Evolutionary conservation across 2,113 vertebrate species (phyloP).

Genomic region (Ceuthmochares aereus): DNA sequence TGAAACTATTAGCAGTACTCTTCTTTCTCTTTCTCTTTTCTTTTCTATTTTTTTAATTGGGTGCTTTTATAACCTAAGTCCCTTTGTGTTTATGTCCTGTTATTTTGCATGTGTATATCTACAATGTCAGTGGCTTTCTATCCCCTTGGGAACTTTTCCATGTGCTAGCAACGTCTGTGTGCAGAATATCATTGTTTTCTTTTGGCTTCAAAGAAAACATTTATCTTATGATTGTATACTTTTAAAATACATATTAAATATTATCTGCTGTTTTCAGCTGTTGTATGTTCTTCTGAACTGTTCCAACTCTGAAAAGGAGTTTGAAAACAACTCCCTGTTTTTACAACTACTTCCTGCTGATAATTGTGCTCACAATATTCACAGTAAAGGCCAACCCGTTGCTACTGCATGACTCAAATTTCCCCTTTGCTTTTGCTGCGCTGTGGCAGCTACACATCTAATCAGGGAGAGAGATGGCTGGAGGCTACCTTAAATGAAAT

Average conservation of each 20-base stretch:
- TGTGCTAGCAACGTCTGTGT: background rate
- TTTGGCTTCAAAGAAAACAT: constrained; percentile 42
- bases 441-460: background rate
- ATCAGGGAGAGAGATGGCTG: constrained; percentile 9
- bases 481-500: constrained; percentile 49
- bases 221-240: constrained; percentile 20
- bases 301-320: constrained; percentile 30
- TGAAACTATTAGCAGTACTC: background rate
- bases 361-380: constrained; percentile 53
- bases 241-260: constrained; percentile 45
- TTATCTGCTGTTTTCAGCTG: constrained; percentile 61
- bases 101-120: background rate
- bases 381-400: constrained; percentile 22
- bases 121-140: background rate
- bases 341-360: constrained; percentile 74
- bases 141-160: constrained; percentile 7
- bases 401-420: constrained; percentile 65
- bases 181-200: constrained; percentile 35
- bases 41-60: background rate
- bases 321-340: constrained; percentile 69
- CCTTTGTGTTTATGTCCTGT: background rate
- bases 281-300: constrained; percentile 28
- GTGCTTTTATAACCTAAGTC: background rate
- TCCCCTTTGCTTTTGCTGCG: constrained; percentile 13
- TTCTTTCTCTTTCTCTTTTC: fast-evolving